Evolutionary conservation across 2,888 invertebrate species (phyloP), one percentile per base, ranked within the genome.

Genomic region (Carabus problematicus): DNA sequence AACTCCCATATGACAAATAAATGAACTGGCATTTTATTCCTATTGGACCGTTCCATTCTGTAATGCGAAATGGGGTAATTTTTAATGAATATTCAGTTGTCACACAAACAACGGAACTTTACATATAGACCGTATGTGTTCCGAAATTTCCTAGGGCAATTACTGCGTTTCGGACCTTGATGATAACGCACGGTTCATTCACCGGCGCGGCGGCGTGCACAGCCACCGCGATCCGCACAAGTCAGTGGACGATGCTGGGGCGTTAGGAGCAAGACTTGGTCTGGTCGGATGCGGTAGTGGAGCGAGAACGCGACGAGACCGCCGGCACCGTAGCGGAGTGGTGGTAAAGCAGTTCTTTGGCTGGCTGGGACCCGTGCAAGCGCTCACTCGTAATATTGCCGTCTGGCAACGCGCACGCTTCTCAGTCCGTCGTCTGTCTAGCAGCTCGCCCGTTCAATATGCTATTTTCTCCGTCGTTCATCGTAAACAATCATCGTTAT

Each of bases 101-200:
- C 1, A 52, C 6, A 18, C 45, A 45, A 16, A 18, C 4, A 49
- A 11, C 12, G 12, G 52, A 52, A 52, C 6, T 29, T 3, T 29
- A 29, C 29, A 29, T 16, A 52, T 16, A 14, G 14, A 14, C 9
- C 4, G 52, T 19, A 52, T 14, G 52, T 19, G 19, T 14, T 52
- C 52, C 52, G 16, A 52, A 52, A 52, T 9, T 14, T 52, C 18
- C 11, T 52, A 3, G 52, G 52, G 52, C 16, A 11, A 19, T 18
- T 52, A 18, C 9, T 16, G 6, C 19, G 16, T 16, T 18, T 9
- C 52, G 52, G 52, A 52, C 52, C 52, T 52, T 52, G 52, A 52
- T 52, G 11, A 52, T 56, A 56, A 56, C 39, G 11, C 60, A 14
- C 42, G 54, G 63, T 63, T 63, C 63, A 63, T 63, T 63, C 63